phyloP scores from a whole-genome alignment of 2,113 vertebrate genomes.

The Macaca nemestrina region DNA sequence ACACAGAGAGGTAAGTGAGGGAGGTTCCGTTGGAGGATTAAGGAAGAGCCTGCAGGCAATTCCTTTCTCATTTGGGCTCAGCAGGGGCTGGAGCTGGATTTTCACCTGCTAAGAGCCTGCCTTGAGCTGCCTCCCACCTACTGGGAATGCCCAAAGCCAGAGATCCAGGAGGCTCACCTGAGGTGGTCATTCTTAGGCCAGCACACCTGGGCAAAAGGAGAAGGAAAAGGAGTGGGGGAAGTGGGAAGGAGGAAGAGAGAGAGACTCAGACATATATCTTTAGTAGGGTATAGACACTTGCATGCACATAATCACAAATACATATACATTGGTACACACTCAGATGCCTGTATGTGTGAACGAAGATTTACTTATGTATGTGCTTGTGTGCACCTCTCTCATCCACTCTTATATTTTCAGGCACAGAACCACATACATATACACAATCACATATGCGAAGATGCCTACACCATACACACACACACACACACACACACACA shows the following conservation, averaged over 20 bases:
- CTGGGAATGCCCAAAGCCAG: conserved; percentile 38
- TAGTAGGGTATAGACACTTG: neutral
- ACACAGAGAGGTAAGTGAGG: conserved; percentile 32
- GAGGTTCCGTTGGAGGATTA: conserved; percentile 49
- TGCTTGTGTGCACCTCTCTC: neutral
- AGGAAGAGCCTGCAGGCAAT: conserved; percentile 50
- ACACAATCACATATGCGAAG: neutral
- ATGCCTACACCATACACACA: neutral
- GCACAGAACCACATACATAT: neutral
- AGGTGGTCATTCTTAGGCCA: neutral
- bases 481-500: fast-evolving
- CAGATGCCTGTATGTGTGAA: no score
- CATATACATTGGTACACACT: neutral
- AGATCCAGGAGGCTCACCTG: neutral
- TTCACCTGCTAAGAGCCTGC: conserved; percentile 49
- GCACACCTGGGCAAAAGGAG: neutral
- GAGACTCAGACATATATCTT: fast-evolving
- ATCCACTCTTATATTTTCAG: neutral
- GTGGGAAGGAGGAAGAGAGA: neutral
- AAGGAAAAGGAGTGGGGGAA: neutral
- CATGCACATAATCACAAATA: neutral
- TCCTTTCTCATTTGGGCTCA: conserved; percentile 58
- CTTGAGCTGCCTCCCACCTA: conserved; percentile 52
- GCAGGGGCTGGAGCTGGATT: conserved; percentile 20
- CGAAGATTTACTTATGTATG: fast-evolving